Evolutionary conservation across 2,888 invertebrate species (phyloP).

Genomic region (Platypus cylindrus): DNA sequence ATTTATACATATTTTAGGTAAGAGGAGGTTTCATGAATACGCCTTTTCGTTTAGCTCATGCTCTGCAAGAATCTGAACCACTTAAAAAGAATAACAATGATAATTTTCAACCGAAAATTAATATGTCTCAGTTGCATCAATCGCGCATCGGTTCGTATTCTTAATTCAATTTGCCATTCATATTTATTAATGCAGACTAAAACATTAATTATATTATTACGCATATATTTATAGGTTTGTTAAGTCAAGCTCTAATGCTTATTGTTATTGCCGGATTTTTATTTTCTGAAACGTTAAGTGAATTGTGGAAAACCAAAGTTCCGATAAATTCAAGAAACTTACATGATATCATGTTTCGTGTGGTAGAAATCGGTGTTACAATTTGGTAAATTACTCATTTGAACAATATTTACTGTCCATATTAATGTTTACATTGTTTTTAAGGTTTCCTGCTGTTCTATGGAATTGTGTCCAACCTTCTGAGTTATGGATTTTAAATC

Average conservation of each 20-base stretch:
- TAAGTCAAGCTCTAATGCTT: slow-evolving; percentile 84
- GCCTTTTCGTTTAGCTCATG: slow-evolving; percentile 27
- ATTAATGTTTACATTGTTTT: slow-evolving; percentile 2
- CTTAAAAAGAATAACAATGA: slow-evolving; percentile 20
- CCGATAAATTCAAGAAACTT: slow-evolving; percentile 83
- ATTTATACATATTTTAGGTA: slow-evolving; percentile 34
- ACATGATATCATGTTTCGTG: slow-evolving; percentile 82
- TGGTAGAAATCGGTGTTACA: slow-evolving; percentile 85
- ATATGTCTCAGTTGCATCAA: slow-evolving; percentile 82
- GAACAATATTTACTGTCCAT: neutral
- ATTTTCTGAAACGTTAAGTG: slow-evolving; percentile 80
- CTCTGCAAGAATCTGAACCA: slow-evolving; percentile 24
- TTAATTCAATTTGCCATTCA: neutral
- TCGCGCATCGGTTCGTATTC: slow-evolving; percentile 52
- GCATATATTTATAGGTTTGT: slow-evolving; percentile 38
- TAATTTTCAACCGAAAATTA: slow-evolving; percentile 39
- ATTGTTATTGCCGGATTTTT: slow-evolving; percentile 81
- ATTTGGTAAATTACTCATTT: slow-evolving; percentile 46
- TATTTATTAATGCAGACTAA: neutral
- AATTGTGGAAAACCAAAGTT: slow-evolving; percentile 84
- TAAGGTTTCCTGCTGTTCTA: slow-evolving; percentile 73
- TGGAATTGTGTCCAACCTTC: slow-evolving; percentile 95
- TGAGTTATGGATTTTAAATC: slow-evolving; percentile 87
- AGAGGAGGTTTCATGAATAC: slow-evolving; percentile 70
- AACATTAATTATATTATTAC: neutral